A percentile compares a stretch with the other conserved stretches of the same genome.
phyloP scores from a whole-genome alignment of 2,888 invertebrate genomes.

The Nezara viridula region DNA sequence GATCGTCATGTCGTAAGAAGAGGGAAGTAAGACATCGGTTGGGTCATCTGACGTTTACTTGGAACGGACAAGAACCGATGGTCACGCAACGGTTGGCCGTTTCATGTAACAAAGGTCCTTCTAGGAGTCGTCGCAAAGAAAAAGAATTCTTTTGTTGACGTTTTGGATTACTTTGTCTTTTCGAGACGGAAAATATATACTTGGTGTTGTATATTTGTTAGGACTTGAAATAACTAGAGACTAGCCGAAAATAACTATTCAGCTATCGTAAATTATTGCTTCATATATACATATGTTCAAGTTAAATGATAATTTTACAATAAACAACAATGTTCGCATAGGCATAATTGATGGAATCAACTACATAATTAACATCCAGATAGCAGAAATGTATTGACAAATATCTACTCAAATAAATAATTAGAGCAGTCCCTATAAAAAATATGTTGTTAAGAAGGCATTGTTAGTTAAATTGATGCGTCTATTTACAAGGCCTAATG shows the following conservation, averaged over 20 bases:
- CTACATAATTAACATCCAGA: not conserved
- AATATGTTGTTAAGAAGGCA: too few relatives aligned
- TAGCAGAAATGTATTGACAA: not conserved
- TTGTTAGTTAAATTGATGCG: too few relatives aligned
- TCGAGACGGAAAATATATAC: not conserved
- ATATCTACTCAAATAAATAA: too few relatives aligned
- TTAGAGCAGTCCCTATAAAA: too few relatives aligned
- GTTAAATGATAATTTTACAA: too few relatives aligned
- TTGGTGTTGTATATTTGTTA: not conserved
- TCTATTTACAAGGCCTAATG: not conserved
- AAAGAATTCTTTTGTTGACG: not conserved
- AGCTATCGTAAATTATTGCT: not conserved
- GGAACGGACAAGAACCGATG: not conserved
- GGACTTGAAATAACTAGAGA: not conserved
- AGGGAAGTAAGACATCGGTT: not conserved
- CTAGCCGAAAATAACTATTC: not conserved
- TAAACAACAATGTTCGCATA: too few relatives aligned
- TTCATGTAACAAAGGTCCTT: not conserved
- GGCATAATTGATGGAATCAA: not conserved
- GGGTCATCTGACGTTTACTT: not conserved
- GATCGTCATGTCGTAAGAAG: not conserved
- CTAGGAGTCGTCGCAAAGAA: not conserved
- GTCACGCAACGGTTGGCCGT: not conserved
- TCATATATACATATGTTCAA: too few relatives aligned
- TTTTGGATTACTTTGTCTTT: not conserved